A percentile compares a stretch with the other conserved stretches of the same genome.
Conservation (phyloP, 2,113 vertebrate genomes). For the Grammomys surdaster region DNA sequence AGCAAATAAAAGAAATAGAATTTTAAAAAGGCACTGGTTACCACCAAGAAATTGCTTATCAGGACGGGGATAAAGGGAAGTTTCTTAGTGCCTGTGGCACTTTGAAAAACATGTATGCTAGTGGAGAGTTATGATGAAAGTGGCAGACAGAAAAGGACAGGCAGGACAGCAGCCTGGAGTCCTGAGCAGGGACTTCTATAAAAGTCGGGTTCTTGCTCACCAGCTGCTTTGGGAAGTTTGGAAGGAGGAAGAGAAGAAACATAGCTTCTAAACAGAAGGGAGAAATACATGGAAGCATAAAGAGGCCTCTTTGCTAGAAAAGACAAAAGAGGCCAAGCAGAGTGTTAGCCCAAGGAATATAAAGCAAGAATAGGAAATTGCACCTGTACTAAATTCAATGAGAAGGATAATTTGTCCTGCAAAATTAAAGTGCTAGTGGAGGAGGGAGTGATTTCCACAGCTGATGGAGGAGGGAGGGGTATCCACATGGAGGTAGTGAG, state of each 20-base stretch:
- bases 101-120: background rate
- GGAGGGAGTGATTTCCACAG: background rate
- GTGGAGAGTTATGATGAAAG: background rate
- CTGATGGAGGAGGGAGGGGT: background rate
- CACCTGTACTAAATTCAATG: background rate
- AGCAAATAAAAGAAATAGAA: background rate
- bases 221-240: background rate
- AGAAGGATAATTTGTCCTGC: background rate
- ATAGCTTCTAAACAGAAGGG: background rate
- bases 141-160: background rate
- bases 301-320: background rate
- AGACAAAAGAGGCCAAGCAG: background rate
- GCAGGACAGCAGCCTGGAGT: background rate
- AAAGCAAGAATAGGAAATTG: background rate
- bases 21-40: background rate
- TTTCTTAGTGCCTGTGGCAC: background rate
- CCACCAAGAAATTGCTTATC: background rate
- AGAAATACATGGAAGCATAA: background rate
- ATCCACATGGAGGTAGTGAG: background rate
- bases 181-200: background rate
- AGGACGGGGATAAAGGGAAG: background rate
- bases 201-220: background rate
- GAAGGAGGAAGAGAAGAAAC: slow-evolving; percentile 11
- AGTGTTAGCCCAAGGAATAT: background rate
- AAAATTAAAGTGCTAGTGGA: background rate